Base-by-base conservation (phyloP, 2,888 invertebrate genomes). In the Perithous albicinctus region DNA sequence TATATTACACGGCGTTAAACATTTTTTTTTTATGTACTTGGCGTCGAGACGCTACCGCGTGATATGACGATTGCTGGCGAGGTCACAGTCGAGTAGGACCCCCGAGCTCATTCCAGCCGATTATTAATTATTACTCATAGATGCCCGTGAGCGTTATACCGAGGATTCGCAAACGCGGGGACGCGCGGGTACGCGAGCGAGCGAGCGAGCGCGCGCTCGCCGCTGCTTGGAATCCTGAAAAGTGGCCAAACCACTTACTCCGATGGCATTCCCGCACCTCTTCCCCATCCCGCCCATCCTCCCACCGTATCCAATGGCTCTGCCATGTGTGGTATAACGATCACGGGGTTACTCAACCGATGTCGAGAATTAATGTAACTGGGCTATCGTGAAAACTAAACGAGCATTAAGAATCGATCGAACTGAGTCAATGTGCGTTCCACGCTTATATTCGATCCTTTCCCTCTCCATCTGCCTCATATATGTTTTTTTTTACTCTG, bases 221-320 rank as follows among this genome's bases (percentile, higher is more conserved):
- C 63, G 56, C 69, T 51, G 70, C 78, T 77, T 73, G 83, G 83
- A 79, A 80, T 83, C 69, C 80, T 78, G 83, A 83, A 80, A 77
- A 83, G 80, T 83, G 83, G 83, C 80, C 83, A 83, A 83, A 83
- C 83, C 83, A 83, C 83, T 83, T 83, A 77, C 83, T 83, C 73
- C 69, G 64, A 83, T 80, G 78, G 82, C 83, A 83, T 79, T 77
- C 83, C 41, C 82, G 79, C 72, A 61, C 73, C 72, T 70, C n/a
- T n/a, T 80, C 67, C 72, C 78, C 54, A 23, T 67, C 54, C 20
- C 79, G 54, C 54, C 73, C 48, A 38, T 29, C 48, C 66, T 67
- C 73, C 54, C 23, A 20, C 63, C 41, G 26, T 75, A 8, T 7
- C 8, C 61, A 15, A 46, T 77, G 67, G 12, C 61, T 70, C 41